Conservation (phyloP, 2,888 invertebrate species). For the Alcis repandata region DNA sequence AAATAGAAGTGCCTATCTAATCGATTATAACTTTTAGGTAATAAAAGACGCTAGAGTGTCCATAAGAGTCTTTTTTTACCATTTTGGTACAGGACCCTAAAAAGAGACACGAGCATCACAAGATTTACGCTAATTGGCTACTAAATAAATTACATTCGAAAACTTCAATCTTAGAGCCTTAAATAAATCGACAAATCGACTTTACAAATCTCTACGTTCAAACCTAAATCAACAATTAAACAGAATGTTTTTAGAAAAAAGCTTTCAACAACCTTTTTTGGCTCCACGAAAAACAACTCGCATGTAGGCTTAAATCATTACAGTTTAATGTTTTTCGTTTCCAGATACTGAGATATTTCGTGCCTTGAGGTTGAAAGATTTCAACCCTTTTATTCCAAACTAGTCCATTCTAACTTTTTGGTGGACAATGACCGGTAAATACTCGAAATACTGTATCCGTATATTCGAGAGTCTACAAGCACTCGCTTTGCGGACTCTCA, state of each 20-base stretch:
- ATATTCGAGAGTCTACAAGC: conserved; percentile 56
- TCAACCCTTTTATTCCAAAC: background rate
- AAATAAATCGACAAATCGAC: no score
- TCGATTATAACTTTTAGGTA: no score
- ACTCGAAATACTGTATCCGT: conserved; percentile 10
- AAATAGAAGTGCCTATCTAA: no score
- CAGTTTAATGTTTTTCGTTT: background rate
- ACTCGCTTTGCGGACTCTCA: conserved; percentile 62
- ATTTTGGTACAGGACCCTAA: no score
- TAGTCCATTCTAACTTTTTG: no score
- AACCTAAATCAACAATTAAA: background rate
- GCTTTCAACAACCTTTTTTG: background rate
- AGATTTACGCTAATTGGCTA: no score
- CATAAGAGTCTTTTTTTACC: no score
- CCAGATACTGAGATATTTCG: background rate
- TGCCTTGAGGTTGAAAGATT: background rate
- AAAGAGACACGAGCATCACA: no score
- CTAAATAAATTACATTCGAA: no score
- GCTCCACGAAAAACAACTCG: background rate
- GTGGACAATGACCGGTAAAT: background rate
- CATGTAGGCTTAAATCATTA: background rate
- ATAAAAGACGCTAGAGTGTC: no score
- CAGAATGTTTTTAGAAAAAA: background rate
- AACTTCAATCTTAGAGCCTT: no score
- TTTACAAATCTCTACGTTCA: no score